Conservation (phyloP, 2,888 invertebrate species). For the Hypomecis atomaria region DNA sequence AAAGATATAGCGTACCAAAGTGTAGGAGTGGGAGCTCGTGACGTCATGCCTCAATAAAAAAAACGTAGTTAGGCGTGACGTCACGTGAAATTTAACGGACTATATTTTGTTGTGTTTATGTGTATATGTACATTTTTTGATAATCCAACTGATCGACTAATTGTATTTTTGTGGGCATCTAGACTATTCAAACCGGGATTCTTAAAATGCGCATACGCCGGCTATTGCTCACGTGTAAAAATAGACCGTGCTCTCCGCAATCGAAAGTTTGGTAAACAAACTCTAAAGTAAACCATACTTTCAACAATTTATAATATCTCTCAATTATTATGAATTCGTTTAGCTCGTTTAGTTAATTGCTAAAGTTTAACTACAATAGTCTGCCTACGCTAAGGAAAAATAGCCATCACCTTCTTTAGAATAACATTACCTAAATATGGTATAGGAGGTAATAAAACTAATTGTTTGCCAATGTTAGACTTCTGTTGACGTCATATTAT, state of each 20-base stretch:
- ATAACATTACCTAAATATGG: too few species aligned
- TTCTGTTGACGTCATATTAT: too few species aligned
- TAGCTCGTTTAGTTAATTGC: background rate
- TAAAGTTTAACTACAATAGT: background rate
- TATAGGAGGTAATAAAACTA: background rate
- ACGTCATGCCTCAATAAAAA: too few species aligned
- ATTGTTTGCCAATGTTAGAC: background rate
- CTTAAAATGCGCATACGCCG: background rate
- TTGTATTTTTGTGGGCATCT: too few species aligned
- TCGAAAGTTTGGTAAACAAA: slow-evolving; percentile 2
- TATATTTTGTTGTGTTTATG: too few species aligned
- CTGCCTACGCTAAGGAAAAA: background rate
- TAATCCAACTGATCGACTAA: too few species aligned
- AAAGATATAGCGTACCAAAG: too few species aligned
- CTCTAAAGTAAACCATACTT: background rate
- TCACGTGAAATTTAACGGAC: too few species aligned
- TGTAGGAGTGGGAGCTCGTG: too few species aligned
- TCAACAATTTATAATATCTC: background rate
- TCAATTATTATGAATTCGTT: background rate
- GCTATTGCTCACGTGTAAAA: slow-evolving; percentile 6
- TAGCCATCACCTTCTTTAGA: background rate
- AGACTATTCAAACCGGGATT: background rate
- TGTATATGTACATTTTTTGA: too few species aligned
- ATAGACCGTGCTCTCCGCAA: background rate
- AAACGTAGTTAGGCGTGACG: too few species aligned